These are phyloP conservation scores for Epizoanthus scotinus DNA, from an alignment of 92 coral and sea anemone species.

Conservation along the genomic window DNA sequence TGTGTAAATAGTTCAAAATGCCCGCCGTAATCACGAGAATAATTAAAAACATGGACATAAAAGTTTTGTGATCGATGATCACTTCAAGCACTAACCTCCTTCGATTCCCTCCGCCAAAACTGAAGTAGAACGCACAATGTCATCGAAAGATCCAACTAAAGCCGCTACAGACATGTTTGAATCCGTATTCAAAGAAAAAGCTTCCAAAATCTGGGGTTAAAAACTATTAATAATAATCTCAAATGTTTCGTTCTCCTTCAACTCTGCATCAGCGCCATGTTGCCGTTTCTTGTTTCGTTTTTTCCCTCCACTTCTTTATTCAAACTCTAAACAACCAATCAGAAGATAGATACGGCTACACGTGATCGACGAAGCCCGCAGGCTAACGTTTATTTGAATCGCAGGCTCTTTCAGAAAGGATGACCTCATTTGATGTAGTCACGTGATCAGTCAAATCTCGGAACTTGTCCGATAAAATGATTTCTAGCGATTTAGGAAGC, in stretches of 20 bases:
- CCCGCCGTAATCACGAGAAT: too few relatives aligned
- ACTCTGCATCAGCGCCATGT: slow-evolving; percentile 64
- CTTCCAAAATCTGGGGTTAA: neutral
- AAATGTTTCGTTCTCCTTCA: neutral
- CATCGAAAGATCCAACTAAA: slow-evolving; percentile 90
- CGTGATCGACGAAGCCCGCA: slow-evolving; percentile 35
- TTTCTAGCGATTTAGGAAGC: too few relatives aligned
- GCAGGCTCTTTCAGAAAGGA: slow-evolving; percentile 57
- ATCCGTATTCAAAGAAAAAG: slow-evolving; percentile 17
- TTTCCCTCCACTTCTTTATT: slow-evolving; percentile 89
- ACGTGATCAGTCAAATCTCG: too few relatives aligned
- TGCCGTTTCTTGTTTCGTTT: slow-evolving; percentile 76
- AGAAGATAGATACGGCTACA: slow-evolving; percentile 23
- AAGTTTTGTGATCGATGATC: slow-evolving; percentile 5
- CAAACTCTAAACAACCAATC: slow-evolving; percentile 79
- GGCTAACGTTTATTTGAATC: slow-evolving; percentile 2
- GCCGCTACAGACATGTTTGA: slow-evolving; percentile 77
- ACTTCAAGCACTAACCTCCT: slow-evolving; percentile 71
- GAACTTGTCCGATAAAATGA: too few relatives aligned
- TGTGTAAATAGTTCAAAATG: too few relatives aligned
- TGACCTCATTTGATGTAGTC: too few relatives aligned
- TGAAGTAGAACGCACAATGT: slow-evolving; percentile 87
- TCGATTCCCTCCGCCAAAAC: slow-evolving; percentile 95
- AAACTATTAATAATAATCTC: neutral
- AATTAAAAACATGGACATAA: neutral